Evolutionary conservation across 2,113 vertebrate species (phyloP).

Genomic region (Hucho hucho): DNA sequence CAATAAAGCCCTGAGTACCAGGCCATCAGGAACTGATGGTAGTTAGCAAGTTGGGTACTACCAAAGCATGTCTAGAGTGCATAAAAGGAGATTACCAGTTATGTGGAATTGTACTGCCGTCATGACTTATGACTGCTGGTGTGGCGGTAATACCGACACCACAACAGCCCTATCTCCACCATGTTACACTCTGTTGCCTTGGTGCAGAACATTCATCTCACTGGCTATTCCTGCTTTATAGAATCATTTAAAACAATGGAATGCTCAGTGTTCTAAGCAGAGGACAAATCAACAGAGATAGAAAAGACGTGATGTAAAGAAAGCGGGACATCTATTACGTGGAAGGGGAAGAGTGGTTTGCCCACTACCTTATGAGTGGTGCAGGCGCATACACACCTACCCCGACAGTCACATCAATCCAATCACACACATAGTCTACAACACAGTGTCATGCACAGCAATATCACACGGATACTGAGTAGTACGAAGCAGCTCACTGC

Average conservation of each 20-base stretch:
- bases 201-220: neutral
- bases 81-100: no score
- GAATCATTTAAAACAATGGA: neutral
- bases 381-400: neutral
- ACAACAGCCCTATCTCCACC: no score
- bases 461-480: neutral
- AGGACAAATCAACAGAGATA: conserved; percentile 1
- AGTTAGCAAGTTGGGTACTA: no score
- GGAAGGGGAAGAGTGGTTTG: neutral
- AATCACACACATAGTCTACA: neutral
- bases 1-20: no score
- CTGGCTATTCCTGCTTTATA: neutral
- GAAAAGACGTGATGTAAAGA: neutral
- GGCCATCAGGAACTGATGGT: no score
- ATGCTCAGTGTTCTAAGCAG: conserved; percentile 15
- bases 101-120: no score
- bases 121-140: no score
- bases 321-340: conserved; percentile 7
- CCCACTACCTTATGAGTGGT: neutral
- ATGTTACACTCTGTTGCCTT: neutral
- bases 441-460: neutral
- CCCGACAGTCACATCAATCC: neutral
- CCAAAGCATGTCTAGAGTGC: no score
- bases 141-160: no score
- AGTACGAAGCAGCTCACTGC: neutral